Evolutionary conservation across 2,113 vertebrate species (phyloP).

Genomic region (Desmodus rotundus): DNA sequence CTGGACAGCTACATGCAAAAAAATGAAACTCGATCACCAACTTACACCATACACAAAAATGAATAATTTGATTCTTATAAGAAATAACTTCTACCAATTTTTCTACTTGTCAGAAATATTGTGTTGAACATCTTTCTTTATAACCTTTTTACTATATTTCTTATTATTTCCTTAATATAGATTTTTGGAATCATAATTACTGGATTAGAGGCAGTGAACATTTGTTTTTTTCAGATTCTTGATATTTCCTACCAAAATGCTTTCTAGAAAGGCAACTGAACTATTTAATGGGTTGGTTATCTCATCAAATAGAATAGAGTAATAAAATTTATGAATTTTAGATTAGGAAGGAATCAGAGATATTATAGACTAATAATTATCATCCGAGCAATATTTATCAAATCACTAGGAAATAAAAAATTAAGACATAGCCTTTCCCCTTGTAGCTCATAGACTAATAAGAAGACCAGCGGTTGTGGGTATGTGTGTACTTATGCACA

Average conservation of each 20-base stretch:
- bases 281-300: neutral
- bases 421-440: neutral
- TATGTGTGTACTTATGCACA: neutral
- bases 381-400: neutral
- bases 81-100: neutral
- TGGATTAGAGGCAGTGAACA: neutral
- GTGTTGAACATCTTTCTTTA: neutral
- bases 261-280: neutral
- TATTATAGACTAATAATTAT: neutral
- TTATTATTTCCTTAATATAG: neutral
- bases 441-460: neutral
- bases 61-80: constrained; percentile 33
- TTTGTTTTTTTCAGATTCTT: neutral
- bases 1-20: no score
- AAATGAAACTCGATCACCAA: no score
- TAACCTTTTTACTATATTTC: neutral
- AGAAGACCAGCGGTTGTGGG: neutral
- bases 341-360: neutral
- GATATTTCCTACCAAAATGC: neutral
- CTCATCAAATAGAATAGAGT: neutral
- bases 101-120: neutral
- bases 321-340: neutral
- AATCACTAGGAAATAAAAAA: neutral
- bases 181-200: neutral
- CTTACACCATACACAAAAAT: no score